Base-by-base conservation (phyloP, 1,140 invertebrate species). In the Drosophila burlai region DNA sequence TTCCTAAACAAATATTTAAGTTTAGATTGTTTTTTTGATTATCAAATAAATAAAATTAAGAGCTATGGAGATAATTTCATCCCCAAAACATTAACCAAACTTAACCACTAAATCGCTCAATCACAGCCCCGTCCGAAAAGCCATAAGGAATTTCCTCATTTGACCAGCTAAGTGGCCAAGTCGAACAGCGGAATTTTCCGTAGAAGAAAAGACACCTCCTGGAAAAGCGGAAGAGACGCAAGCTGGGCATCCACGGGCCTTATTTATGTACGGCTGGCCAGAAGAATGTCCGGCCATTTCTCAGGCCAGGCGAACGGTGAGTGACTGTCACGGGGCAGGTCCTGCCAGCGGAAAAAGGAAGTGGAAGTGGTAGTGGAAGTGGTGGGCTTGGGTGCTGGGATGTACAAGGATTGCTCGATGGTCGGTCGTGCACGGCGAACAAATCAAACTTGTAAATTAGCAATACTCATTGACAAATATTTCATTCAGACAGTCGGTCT, bases 401-500 rank as follows among this genome's bases (percentile, higher is more conserved):
- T 47, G 31, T 36, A 6, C 16, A 47, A 31, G 43, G 18, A 31
- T 29, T 40, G 1, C 18, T 18, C 4, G 11, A 9, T 31, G 36
- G 66, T 54, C 31, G 68, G 47, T 72, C 54, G 57, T 69, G 67
- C 61, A 80, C 34, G 50, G 45, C 58, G 80, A 68, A 81, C 86
- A 91, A 91, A 91, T 91, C 89, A 91, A 89, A 91, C 89, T 91
- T 91, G 89, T 85, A 91, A 91, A 91, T 91, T 91, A 91, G 89
- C 89, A 91, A 82, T 84, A 89, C 89, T 91, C 89, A 91, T 91
- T 91, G 82, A 91, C 84, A 85, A 89, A 91, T 91, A 89, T 91
- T 91, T 91, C 89, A 91, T 82, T 71, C 73, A 75, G 69, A 71
- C 75, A 79, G 63, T 50, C 71, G 5, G 52, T 38, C 43, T 42